Percentiles rank a stretch among this genome's conserved stretches.
Evolutionary conservation across 2,888 invertebrate genomes (phyloP).

Genomic region (Diabrotica balteata): DNA sequence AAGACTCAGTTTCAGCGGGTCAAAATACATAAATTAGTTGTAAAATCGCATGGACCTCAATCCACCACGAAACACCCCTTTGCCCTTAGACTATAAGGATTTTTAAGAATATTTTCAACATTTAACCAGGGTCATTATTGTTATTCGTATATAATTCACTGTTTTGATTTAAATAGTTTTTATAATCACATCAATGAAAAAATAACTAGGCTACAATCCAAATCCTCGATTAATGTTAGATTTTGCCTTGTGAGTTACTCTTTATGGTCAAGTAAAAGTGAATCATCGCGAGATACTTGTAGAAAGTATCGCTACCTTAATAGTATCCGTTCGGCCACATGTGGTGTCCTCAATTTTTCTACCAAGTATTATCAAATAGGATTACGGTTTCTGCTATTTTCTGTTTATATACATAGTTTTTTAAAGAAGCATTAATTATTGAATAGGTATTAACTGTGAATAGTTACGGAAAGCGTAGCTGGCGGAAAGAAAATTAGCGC

Average conservation of each 20-base stretch:
- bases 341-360: conserved; percentile 19
- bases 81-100: too few species aligned
- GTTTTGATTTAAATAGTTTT: too few species aligned
- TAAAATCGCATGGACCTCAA: too few species aligned
- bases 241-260: conserved; percentile 17
- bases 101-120: too few species aligned
- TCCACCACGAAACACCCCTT: too few species aligned
- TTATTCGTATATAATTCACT: too few species aligned
- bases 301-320: conserved; percentile 20
- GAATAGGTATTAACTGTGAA: background rate
- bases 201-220: too few species aligned
- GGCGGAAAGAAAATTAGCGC: too few species aligned
- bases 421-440: background rate
- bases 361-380: conserved; percentile 1
- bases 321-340: conserved; percentile 9
- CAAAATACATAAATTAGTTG: too few species aligned
- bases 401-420: background rate
- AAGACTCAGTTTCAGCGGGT: too few species aligned
- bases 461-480: background rate
- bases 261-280: conserved; percentile 19
- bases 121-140: too few species aligned
- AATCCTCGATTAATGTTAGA: background rate
- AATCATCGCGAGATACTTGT: conserved; percentile 17
- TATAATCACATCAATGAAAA: too few species aligned
- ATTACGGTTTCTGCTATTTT: conserved; percentile 2